Evolutionary conservation across 2,797 vertebrate genomes (phyloP).

Genomic region (Acrossocheilus wenchowensis): DNA sequence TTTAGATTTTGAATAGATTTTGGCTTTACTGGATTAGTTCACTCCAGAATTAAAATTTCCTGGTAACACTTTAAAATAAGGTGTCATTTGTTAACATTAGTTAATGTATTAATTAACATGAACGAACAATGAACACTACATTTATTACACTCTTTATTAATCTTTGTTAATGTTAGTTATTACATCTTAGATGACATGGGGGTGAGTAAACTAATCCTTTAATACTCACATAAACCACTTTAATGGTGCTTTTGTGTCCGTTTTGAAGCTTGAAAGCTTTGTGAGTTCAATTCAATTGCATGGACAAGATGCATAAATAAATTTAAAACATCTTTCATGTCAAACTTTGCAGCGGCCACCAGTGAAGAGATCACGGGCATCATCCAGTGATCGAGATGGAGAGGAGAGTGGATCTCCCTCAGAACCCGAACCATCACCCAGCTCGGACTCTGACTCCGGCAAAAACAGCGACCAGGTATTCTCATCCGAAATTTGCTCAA

Average conservation of each 20-base stretch:
- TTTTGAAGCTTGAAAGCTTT: neutral
- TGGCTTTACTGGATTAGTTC: no score
- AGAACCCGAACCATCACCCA: conserved; percentile 89
- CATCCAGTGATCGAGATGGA: conserved; percentile 86
- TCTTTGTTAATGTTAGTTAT: no score
- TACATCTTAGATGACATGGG: no score
- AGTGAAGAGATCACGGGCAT: conserved; percentile 84
- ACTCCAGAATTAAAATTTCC: no score
- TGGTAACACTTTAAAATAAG: no score
- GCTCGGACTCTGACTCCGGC: conserved; percentile 88
- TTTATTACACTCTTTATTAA: no score
- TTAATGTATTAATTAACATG: no score
- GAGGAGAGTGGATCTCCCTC: conserved; percentile 87
- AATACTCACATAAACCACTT: neutral
- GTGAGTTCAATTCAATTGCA: neutral
- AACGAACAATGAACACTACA: no score
- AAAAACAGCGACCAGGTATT: conserved; percentile 95
- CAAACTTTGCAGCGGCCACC: conserved; percentile 68
- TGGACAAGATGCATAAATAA: neutral
- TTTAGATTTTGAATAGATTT: no score
- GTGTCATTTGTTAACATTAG: no score
- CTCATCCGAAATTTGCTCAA: neutral
- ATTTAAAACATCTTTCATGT: neutral
- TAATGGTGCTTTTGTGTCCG: neutral
- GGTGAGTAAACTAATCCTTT: neutral